These are phyloP conservation scores for Mesoligia furuncula DNA, from an alignment of 2,888 invertebrate genomes.

Conservation along the genomic window DNA sequence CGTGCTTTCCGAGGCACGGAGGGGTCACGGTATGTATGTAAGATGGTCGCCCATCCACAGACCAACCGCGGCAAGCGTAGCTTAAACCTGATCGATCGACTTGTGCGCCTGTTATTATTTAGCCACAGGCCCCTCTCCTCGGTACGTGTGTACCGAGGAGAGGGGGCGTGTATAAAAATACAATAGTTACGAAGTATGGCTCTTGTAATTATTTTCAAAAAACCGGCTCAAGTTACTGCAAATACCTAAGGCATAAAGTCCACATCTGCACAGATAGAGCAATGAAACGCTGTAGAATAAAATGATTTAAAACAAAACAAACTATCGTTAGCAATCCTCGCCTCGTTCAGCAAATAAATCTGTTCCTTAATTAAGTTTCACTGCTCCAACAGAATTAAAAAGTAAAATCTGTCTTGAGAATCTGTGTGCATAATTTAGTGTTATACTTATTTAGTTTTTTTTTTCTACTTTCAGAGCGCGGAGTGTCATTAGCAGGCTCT, in stretches of 20 bases:
- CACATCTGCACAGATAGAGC: neutral
- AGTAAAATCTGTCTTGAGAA: constrained; percentile 12
- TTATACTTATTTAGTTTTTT: constrained; percentile 12
- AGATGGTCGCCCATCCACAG: too few relatives aligned
- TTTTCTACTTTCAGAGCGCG: constrained; percentile 26
- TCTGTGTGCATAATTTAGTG: constrained; percentile 31
- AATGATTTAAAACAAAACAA: neutral
- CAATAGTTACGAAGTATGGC: neutral
- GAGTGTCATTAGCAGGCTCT: constrained; percentile 5
- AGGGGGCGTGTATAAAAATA: neutral
- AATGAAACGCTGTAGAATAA: neutral
- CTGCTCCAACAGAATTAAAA: constrained; percentile 16
- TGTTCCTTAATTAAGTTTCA: constrained; percentile 31
- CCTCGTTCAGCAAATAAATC: neutral
- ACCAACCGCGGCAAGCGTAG: too few relatives aligned
- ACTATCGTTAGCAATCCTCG: neutral
- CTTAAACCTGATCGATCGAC: too few relatives aligned
- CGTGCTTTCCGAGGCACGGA: too few relatives aligned
- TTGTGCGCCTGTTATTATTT: too few relatives aligned
- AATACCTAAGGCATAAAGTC: neutral
- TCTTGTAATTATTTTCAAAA: neutral
- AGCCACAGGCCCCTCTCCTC: too few relatives aligned
- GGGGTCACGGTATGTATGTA: too few relatives aligned
- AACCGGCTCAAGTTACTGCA: neutral
- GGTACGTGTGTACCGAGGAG: too few relatives aligned